Evolutionary conservation across 2,113 vertebrate species (phyloP), one percentile per base, ranked within the genome.

Genomic region (Zootoca vivipara): DNA sequence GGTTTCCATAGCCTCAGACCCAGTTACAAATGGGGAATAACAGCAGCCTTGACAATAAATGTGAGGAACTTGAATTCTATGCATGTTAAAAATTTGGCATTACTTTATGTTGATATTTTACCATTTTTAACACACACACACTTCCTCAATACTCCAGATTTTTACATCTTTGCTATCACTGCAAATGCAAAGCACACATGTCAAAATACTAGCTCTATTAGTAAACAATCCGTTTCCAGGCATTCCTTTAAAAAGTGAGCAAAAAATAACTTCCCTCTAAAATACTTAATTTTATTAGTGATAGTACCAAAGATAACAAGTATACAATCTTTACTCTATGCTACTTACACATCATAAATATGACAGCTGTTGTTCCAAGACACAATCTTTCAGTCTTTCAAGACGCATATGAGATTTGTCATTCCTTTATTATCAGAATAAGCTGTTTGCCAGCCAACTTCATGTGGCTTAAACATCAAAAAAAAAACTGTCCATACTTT

Each of bases 271-370:
- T 93, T 96, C 94, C 95, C 96, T 96, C 96, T 97, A 96, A 97
- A 97, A 96, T 95, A 96, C 93, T 95, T 89, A 92, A 92, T 90
- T 97, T 97, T 97, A 96, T 97, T 97, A 96, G 92, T 96, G 95
- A 96, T 92, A 92, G 94, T 96, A 97, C 95, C 96, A 96, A 97
- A 96, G 96, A 95, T 96, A 97, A 96, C 95, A 96, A 95, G 94
- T 93, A 95, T 95, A 95, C 95, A 95, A 96, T 96, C 79, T 96
- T 96, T 95, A 92, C 90, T 96, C 96, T 97, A 96, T 85, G 92
- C 96, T 97, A 97, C 96, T 95, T 96, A 96, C 95, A 96, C 93
- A 95, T 95, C 94, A 97, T 97, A 96, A 97, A 97, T 97, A 97
- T 95, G 90, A 97, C 88, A 96, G 94, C 87, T 95, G 93, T 87